Percentiles rank a stretch among this genome's conserved stretches.
Conservation (phyloP, 2,113 vertebrate genomes). For the Rhabdomys dilectus region DNA sequence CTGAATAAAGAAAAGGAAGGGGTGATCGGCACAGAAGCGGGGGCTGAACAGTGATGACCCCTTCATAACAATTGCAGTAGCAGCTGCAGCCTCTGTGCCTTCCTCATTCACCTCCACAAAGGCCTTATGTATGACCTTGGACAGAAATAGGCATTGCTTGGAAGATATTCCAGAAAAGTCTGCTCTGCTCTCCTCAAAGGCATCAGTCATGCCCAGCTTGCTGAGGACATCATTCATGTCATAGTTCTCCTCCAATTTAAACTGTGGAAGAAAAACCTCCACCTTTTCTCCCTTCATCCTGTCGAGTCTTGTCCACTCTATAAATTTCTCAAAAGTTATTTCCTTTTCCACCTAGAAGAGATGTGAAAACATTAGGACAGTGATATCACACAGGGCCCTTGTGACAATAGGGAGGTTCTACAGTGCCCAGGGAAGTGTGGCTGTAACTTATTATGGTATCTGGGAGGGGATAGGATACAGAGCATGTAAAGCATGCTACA, state of each 20-base stretch:
- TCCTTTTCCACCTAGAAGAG: slow-evolving; percentile 88
- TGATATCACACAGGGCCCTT: accelerated
- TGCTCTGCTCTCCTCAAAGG: slow-evolving; percentile 70
- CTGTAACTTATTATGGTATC: accelerated
- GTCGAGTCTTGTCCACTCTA: slow-evolving; percentile 88
- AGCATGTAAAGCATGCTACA: too few species aligned
- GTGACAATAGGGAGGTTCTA: accelerated
- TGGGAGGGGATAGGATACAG: accelerated
- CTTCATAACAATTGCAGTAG: slow-evolving; percentile 85
- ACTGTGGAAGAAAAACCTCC: slow-evolving; percentile 89
- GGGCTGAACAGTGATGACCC: slow-evolving; percentile 63
- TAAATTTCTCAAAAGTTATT: slow-evolving; percentile 89
- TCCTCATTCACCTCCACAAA: slow-evolving; percentile 96
- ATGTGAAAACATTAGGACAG: background rate
- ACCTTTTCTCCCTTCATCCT: slow-evolving; percentile 87
- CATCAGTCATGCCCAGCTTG: slow-evolving; percentile 91
- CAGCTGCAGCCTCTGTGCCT: slow-evolving; percentile 93
- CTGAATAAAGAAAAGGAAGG: slow-evolving; percentile 89
- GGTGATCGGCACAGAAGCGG: slow-evolving; percentile 82
- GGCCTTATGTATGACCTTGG: slow-evolving; percentile 93
- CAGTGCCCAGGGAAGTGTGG: accelerated
- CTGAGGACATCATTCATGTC: slow-evolving; percentile 85
- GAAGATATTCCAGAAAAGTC: slow-evolving; percentile 92
- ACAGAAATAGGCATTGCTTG: slow-evolving; percentile 86
- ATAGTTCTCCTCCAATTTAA: slow-evolving; percentile 91